phyloP scores from a whole-genome alignment of 2,888 invertebrate species.

The Nasonovia ribisnigri region DNA sequence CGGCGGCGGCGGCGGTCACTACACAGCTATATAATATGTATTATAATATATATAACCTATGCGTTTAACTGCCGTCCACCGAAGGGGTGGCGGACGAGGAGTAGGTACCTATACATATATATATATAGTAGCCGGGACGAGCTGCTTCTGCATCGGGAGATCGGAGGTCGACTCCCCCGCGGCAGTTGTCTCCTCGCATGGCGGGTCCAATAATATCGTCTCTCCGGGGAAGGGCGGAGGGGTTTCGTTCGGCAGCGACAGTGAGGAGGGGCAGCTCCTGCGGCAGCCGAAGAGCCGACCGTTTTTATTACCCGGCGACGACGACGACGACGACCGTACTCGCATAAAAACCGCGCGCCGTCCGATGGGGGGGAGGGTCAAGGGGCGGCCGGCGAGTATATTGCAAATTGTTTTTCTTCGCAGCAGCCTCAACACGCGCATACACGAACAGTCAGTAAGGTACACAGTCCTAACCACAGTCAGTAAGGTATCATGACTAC shows the following conservation, averaged over 20 bases:
- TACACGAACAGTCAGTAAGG: background rate
- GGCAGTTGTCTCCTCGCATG: background rate
- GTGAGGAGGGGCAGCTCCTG: background rate
- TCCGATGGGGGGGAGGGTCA: background rate
- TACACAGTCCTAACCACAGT: too few species aligned
- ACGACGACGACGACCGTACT: background rate
- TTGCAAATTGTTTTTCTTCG: constrained; percentile 53
- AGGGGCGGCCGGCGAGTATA: constrained; percentile 8
- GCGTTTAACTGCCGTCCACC: background rate
- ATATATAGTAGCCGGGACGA: background rate
- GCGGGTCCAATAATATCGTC: background rate
- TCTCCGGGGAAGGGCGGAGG: background rate
- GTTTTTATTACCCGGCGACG: constrained; percentile 47
- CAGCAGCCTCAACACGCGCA: background rate
- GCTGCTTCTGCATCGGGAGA: background rate
- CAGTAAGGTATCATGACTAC: background rate
- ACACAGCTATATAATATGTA: background rate
- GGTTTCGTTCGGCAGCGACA: background rate
- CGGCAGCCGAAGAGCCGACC: background rate
- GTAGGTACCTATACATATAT: too few species aligned
- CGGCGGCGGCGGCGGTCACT: constrained; percentile 18
- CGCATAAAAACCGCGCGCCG: constrained; percentile 14
- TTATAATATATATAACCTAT: background rate
- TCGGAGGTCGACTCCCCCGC: constrained; percentile 16
- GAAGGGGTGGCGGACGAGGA: background rate